These are phyloP conservation scores for Gymnocephalus cernua DNA, from an alignment of 2,113 vertebrate species.

Conservation along the genomic window DNA sequence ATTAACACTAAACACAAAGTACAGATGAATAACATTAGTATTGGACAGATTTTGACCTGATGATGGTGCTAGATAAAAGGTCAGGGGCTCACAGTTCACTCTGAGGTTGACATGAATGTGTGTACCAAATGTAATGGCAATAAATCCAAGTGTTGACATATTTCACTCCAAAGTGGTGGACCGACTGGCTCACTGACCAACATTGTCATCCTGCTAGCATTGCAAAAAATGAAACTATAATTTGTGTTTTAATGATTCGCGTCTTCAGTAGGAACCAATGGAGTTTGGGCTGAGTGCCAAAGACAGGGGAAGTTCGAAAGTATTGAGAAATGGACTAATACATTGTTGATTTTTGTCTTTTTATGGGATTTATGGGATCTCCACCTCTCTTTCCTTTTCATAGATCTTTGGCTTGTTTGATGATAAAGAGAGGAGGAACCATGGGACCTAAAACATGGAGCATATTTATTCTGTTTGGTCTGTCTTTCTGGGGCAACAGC, in stretches of 20 bases:
- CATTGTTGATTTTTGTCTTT: not conserved
- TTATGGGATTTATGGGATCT: slow-evolving; percentile 8
- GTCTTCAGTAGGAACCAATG: not conserved
- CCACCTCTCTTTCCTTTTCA: slow-evolving; percentile 10
- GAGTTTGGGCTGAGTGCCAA: not conserved
- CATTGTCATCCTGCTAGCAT: not conserved
- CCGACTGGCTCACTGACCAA: not conserved
- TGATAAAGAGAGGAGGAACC: slow-evolving; percentile 35
- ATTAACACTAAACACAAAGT: not conserved
- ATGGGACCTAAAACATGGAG: slow-evolving; percentile 77
- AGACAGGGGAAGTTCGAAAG: not conserved
- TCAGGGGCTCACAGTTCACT: not conserved
- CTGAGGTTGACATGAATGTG: not conserved
- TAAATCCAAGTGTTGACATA: not conserved
- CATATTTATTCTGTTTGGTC: slow-evolving; percentile 69
- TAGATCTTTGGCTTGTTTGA: slow-evolving; percentile 62
- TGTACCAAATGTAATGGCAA: not conserved
- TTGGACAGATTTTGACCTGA: not conserved
- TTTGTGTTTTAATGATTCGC: not conserved
- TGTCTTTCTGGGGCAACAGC: slow-evolving; percentile 67
- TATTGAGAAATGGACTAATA: not conserved
- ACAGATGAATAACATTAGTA: not conserved
- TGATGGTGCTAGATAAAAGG: not conserved
- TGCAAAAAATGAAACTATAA: not conserved
- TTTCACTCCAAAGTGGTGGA: not conserved